These are phyloP conservation scores for Moxostoma hubbsi DNA, from an alignment of 2,797 vertebrate genomes.

Conservation along the genomic window DNA sequence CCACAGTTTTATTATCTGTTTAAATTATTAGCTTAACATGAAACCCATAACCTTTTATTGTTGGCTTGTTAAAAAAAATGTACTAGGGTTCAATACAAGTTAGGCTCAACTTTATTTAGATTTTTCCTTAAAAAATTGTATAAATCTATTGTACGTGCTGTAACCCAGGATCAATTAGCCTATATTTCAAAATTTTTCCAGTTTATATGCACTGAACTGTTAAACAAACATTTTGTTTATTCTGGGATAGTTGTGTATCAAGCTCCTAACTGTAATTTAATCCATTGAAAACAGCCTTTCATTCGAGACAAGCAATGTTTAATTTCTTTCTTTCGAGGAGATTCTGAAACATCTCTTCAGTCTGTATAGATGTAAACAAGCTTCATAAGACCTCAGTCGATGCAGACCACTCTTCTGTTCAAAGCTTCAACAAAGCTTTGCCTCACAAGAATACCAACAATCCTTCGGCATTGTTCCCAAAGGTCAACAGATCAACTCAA, in stretches of 20 bases:
- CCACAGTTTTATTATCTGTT: background rate
- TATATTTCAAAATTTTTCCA: too few species aligned
- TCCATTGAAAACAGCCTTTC: too few species aligned
- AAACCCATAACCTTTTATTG: background rate
- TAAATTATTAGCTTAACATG: background rate
- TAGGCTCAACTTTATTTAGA: too few species aligned
- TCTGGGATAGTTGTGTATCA: too few species aligned
- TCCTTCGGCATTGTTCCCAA: slow-evolving; percentile 33
- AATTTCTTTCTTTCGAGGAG: background rate
- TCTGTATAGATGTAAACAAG: slow-evolving; percentile 52
- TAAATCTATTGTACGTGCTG: too few species aligned
- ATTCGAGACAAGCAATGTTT: slow-evolving; percentile 7
- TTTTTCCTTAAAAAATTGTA: too few species aligned
- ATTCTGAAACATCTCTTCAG: background rate
- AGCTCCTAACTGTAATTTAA: too few species aligned
- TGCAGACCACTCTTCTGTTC: slow-evolving; percentile 28
- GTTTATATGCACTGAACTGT: too few species aligned
- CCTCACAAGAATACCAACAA: slow-evolving; percentile 18
- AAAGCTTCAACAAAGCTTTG: slow-evolving; percentile 39
- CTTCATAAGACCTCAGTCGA: slow-evolving; percentile 25
- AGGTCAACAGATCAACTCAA: slow-evolving; percentile 22
- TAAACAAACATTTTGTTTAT: too few species aligned
- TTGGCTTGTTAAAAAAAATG: too few species aligned
- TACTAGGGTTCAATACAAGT: too few species aligned
- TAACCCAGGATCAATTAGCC: too few species aligned